Evolutionary conservation across 92 coral and sea anemone genomes (phyloP).

Genomic region (Pocillopora grandis): DNA sequence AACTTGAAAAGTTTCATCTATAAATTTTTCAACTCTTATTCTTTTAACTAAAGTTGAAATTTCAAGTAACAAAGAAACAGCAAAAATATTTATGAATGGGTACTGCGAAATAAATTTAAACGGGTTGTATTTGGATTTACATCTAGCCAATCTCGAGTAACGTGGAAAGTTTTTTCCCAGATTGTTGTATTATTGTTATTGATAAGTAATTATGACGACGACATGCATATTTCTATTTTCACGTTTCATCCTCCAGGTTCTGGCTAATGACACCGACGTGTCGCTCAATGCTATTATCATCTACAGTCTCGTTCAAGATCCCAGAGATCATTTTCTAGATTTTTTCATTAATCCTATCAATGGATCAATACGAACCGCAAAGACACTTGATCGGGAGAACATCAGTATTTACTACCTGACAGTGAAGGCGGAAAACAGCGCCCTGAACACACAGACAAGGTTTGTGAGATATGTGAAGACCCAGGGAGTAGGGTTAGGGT

Average conservation of each 20-base stretch:
- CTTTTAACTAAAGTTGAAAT: too few species aligned
- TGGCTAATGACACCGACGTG: conserved; percentile 62
- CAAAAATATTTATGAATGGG: too few species aligned
- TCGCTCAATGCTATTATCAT: conserved; percentile 48
- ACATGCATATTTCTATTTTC: not conserved
- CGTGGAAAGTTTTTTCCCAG: too few species aligned
- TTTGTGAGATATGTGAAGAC: not conserved
- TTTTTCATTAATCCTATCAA: conserved; percentile 54
- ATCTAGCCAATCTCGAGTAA: too few species aligned
- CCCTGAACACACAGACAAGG: conserved; percentile 25
- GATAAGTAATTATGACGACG: too few species aligned
- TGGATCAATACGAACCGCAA: conserved; percentile 62
- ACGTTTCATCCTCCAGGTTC: conserved; percentile 31
- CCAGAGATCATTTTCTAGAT: conserved; percentile 5
- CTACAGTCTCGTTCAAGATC: conserved; percentile 40
- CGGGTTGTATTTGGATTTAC: too few species aligned
- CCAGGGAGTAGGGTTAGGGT: too few species aligned
- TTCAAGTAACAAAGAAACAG: too few species aligned
- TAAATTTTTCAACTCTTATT: too few species aligned
- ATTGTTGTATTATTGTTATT: too few species aligned
- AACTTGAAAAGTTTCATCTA: too few species aligned
- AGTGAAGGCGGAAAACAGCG: conserved; percentile 60
- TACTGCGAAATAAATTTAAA: too few species aligned
- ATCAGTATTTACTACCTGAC: conserved; percentile 44
- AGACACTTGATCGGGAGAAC: conserved; percentile 64